A percentile compares a stretch with the other conserved stretches of the same genome.
Evolutionary conservation across 2,888 invertebrate species (phyloP).

Genomic region (Clistopyga incitator): DNA sequence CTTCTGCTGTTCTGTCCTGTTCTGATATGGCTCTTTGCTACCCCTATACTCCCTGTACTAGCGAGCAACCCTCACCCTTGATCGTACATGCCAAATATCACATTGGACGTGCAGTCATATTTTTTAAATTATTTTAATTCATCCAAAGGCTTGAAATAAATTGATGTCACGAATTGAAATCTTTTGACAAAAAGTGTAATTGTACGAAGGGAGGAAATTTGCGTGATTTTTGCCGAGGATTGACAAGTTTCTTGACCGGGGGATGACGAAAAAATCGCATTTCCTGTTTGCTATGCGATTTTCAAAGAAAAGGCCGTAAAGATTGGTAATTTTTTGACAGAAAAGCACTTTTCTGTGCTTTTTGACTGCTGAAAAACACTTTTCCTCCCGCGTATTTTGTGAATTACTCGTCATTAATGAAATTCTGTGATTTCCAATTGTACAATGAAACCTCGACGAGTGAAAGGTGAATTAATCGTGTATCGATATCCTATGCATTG

Average conservation of each 20-base stretch:
- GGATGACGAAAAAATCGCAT: no score
- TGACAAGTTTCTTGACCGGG: no score
- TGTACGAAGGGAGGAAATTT: background rate
- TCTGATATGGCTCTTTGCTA: background rate
- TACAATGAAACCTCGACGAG: no score
- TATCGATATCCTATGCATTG: background rate
- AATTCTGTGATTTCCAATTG: no score
- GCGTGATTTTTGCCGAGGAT: background rate
- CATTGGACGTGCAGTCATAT: background rate
- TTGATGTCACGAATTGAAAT: no score
- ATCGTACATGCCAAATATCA: background rate
- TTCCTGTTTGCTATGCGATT: no score
- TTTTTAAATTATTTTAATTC: background rate
- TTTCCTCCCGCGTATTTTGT: no score
- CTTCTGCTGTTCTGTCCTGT: constrained; percentile 42
- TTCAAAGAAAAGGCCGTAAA: no score
- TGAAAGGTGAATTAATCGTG: background rate
- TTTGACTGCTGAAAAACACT: no score
- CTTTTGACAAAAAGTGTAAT: background rate
- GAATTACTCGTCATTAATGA: no score
- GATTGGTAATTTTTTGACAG: no score
- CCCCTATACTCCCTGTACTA: background rate
- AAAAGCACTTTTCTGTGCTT: no score
- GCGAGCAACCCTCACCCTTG: background rate
- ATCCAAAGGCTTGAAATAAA: background rate